Evolutionary conservation across 2,797 vertebrate species (phyloP).

Genomic region (Rhabdomys pumilio): DNA sequence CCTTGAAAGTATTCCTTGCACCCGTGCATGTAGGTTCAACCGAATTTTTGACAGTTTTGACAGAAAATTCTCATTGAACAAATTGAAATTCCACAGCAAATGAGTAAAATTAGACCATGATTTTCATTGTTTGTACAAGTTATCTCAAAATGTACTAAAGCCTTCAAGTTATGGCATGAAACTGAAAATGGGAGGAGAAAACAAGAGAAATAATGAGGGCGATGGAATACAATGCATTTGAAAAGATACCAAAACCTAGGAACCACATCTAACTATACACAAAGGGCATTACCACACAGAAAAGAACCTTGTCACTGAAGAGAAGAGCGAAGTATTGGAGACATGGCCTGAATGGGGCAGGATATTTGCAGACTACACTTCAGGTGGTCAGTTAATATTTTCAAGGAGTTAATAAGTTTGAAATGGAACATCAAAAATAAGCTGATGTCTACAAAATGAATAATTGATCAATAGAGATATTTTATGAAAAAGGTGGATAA

Average conservation of each 20-base stretch:
- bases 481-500: neutral
- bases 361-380: neutral
- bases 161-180: neutral
- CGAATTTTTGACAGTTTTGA: neutral
- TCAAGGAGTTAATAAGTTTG: too few species aligned
- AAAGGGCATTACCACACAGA: neutral
- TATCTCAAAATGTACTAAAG: neutral
- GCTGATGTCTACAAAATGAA: neutral
- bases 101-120: neutral
- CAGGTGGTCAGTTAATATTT: too few species aligned
- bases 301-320: neutral
- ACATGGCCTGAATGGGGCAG: rapidly evolving
- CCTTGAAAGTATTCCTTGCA: neutral
- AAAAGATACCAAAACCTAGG: neutral
- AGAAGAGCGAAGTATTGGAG: neutral
- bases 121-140: neutral
- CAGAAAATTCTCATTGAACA: neutral
- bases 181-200: neutral
- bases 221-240: neutral
- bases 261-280: neutral
- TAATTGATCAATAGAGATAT: neutral
- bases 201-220: too few species aligned
- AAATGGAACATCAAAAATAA: neutral
- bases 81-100: neutral
- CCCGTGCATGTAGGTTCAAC: too few species aligned